These are phyloP conservation scores for Antheraea yamamai DNA, from an alignment of 2,888 invertebrate genomes.

Conservation along the genomic window DNA sequence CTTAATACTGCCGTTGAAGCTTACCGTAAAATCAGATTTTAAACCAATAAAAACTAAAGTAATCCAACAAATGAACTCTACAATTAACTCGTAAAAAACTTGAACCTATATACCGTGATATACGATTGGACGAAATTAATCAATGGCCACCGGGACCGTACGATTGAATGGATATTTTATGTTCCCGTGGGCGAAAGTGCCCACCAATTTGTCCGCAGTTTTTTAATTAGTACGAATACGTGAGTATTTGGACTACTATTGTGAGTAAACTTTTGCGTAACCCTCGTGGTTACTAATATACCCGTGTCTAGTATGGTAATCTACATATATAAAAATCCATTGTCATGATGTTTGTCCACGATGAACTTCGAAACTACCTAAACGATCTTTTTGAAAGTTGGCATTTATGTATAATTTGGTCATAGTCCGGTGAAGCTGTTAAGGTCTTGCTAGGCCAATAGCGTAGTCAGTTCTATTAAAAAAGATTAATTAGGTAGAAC, in stretches of 20 bases:
- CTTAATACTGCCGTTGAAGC: no score
- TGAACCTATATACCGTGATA: constrained; percentile 50
- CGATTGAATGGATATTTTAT: constrained; percentile 74
- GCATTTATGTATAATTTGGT: no score
- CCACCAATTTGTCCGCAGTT: constrained; percentile 78
- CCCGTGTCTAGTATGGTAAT: neutral
- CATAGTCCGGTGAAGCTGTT: no score
- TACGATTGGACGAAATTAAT: constrained; percentile 77
- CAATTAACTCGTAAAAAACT: constrained; percentile 72
- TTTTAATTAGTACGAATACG: constrained; percentile 79
- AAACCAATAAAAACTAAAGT: neutral
- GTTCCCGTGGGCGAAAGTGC: constrained; percentile 75
- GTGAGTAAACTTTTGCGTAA: constrained; percentile 29
- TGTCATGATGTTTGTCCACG: no score
- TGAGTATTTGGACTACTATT: constrained; percentile 72
- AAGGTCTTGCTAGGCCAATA: no score
- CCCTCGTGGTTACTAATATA: constrained; percentile 2
- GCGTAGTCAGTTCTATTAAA: no score
- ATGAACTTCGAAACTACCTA: neutral
- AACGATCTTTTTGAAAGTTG: no score
- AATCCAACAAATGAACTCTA: constrained; percentile 56
- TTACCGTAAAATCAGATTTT: neutral
- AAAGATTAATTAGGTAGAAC: no score
- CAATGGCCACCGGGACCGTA: constrained; percentile 54
- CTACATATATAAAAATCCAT: neutral